Conservation (phyloP, 2,797 vertebrate genomes). For the Lacerta agilis region DNA sequence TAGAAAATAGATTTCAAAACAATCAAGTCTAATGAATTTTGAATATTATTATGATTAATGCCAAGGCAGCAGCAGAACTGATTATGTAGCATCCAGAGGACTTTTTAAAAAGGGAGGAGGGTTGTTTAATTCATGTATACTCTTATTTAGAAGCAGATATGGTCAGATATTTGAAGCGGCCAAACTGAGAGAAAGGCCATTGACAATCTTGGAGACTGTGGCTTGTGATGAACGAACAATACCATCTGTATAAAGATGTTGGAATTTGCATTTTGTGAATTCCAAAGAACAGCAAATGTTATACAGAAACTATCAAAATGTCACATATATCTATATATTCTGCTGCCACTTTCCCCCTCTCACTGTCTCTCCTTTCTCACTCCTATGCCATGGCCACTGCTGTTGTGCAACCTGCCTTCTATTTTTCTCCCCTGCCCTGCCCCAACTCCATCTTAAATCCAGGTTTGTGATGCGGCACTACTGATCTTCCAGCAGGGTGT, state of each 20-base stretch:
- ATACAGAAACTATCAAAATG: neutral
- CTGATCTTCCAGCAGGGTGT: no score
- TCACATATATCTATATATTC: no score
- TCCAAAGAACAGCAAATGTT: neutral
- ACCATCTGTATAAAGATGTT: neutral
- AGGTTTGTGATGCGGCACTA: no score
- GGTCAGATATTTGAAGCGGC: neutral
- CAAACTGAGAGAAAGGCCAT: neutral
- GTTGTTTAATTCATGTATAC: conserved; percentile 49
- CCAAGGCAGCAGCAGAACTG: conserved; percentile 54
- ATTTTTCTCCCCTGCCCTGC: no score
- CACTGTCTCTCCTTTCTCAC: no score
- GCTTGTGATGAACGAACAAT: neutral
- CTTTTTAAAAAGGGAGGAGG: conserved; percentile 43
- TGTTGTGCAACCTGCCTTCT: no score
- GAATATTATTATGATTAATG: conserved; percentile 81
- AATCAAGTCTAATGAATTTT: conserved; percentile 78
- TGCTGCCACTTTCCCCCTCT: no score
- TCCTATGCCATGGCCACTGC: no score
- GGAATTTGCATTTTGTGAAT: neutral
- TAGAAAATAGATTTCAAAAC: conserved; percentile 81
- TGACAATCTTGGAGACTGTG: neutral
- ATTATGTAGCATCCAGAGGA: conserved; percentile 53
- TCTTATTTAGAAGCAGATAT: conserved; percentile 29
- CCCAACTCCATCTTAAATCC: no score